A percentile compares a stretch with the other conserved stretches of the same genome.
Conservation (phyloP, 2,888 invertebrate species). For the Tanytarsus gracilentus region DNA sequence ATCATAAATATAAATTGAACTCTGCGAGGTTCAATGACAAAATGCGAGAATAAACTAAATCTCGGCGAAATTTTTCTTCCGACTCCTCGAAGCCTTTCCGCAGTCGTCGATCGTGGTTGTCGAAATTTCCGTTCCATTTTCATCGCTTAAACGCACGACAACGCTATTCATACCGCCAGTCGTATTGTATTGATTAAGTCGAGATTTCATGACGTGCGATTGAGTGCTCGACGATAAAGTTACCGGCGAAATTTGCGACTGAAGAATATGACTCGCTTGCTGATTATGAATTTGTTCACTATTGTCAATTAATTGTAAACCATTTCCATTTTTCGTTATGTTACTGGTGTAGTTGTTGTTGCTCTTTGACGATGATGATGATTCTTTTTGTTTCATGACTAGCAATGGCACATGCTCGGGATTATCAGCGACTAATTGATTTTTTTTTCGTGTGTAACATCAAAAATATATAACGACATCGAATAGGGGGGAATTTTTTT, state of each 20-base stretch:
- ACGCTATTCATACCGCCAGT: background rate
- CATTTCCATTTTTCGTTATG: slow-evolving; percentile 21
- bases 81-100: no score
- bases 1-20: no score
- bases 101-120: background rate
- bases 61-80: slow-evolving; percentile 17
- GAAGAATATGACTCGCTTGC: background rate
- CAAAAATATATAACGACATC: slow-evolving; percentile 1
- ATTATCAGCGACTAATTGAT: slow-evolving; percentile 11
- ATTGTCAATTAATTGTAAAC: slow-evolving; percentile 21
- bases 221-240: slow-evolving; percentile 1
- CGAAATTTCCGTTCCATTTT: background rate
- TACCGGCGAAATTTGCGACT: background rate
- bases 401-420: slow-evolving; percentile 47
- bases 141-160: slow-evolving; percentile 1
- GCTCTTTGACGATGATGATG: background rate
- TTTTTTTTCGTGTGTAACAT: background rate
- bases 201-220: slow-evolving; percentile 6
- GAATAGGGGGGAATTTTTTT: background rate
- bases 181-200: slow-evolving; percentile 12
- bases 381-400: slow-evolving; percentile 34
- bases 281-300: background rate
- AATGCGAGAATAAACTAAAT: background rate
- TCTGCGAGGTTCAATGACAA: no score
- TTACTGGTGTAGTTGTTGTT: no score